These are phyloP conservation scores for Corydoras sp. DNA, from an alignment of 2,113 vertebrate genomes.

Conservation along the genomic window DNA sequence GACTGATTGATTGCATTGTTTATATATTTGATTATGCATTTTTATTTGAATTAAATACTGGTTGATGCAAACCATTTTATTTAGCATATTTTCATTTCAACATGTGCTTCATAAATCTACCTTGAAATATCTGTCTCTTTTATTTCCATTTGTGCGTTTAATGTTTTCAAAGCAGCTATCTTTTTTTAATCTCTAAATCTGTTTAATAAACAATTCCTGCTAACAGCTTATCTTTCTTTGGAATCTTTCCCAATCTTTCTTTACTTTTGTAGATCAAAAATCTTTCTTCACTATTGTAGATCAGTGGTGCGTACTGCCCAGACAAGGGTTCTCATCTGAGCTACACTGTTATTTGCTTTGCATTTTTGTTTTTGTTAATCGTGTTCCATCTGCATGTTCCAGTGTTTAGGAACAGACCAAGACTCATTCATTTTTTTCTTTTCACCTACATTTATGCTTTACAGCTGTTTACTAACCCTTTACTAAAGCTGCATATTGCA, in stretches of 20 bases:
- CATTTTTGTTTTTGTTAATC: slow-evolving; percentile 41
- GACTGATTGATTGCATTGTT: slow-evolving; percentile 29
- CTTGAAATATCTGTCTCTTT: slow-evolving; percentile 9
- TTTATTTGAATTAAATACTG: slow-evolving; percentile 14
- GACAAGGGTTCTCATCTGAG: slow-evolving; percentile 33
- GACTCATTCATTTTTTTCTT: no score
- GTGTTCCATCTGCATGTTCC: slow-evolving; percentile 25
- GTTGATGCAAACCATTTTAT: background rate
- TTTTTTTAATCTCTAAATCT: background rate
- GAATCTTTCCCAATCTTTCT: background rate
- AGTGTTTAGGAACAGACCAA: slow-evolving; percentile 17
- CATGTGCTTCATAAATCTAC: background rate
- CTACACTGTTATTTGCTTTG: slow-evolving; percentile 31
- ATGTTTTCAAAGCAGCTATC: background rate
- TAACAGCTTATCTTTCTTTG: background rate
- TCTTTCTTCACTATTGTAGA: slow-evolving; percentile 36
- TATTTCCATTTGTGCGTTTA: background rate
- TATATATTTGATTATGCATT: slow-evolving; percentile 16
- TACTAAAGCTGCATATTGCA: no score
- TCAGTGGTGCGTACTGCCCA: slow-evolving; percentile 39
- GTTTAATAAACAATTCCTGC: slow-evolving; percentile 3
- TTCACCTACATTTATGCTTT: no score
- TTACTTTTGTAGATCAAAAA: slow-evolving; percentile 35
- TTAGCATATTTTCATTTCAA: background rate
- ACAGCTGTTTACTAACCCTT: no score